Base-by-base conservation (phyloP, 2,113 vertebrate genomes). In the Ranitomeya imitator region DNA sequence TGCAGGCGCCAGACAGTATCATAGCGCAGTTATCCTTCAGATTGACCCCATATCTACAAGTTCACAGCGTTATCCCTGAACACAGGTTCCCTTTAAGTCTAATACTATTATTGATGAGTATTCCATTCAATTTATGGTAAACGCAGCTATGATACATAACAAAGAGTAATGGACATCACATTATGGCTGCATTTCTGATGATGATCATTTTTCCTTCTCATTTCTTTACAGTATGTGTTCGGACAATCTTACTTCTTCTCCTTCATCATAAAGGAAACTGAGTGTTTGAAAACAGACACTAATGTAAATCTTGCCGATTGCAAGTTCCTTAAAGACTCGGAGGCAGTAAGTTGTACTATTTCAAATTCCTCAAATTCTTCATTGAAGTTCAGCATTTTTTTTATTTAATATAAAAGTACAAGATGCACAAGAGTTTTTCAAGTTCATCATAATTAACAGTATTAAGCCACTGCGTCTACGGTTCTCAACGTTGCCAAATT, bases 221-320 rank as follows among this genome's bases (percentile, higher is more conserved):
- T 19, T 78, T 21, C 15, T 63, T 67, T 65, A 69, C 82, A 89
- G 87, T 89, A 83, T 83, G 60, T 85, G 60, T 65, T 89, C 60
- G 81, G 87, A 51, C 60, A 45, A 26, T 85, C 73, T 21, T 78
- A 59, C 37, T 85, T 89, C 54, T 14, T 85, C 0, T 0, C 7
- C 3, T 78, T 89, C 31, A 85, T 51, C 26, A 85, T 85, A 79
- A 85, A 89, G 52, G 87, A 89, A 89, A 85, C 87, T 16, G 82
- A 89, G 11, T 85, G 82, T 14, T 14, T 69, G n/a, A 89, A 85
- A 85, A 89, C 81, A 67, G 81, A 89, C 26, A 7, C 19, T 31
- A 26, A 84, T 59, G 87, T 85, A n/a, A 79, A 52, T 23, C 71
- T 85, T 69, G 54, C 18, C 5, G 54, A 89, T 13, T 85, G 87